Evolutionary conservation across 2,797 vertebrate species (phyloP).

Genomic region (Syngnathus rostellatus): DNA sequence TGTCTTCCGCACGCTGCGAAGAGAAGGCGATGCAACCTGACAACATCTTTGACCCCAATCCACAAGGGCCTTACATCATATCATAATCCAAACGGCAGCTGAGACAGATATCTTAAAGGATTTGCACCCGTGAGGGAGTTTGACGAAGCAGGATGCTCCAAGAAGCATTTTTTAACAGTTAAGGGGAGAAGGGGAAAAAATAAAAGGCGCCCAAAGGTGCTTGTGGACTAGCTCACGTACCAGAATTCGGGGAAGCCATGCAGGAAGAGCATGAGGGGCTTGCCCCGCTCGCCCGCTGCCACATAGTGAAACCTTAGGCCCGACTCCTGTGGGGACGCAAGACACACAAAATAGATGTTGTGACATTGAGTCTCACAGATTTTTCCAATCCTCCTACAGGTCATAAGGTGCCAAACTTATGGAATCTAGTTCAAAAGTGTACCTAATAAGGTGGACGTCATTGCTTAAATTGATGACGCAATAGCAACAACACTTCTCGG

Average conservation of each 20-base stretch:
- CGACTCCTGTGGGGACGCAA: constrained; percentile 76
- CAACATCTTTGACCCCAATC: constrained; percentile 47
- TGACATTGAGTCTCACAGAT: background rate
- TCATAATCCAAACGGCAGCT: constrained; percentile 11
- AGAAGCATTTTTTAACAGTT: background rate
- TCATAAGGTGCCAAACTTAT: too few species aligned
- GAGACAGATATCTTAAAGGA: constrained; percentile 14
- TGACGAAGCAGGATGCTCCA: background rate
- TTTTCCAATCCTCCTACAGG: too few species aligned
- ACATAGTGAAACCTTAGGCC: constrained; percentile 97
- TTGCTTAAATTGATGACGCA: background rate
- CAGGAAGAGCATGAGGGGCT: constrained; percentile 93
- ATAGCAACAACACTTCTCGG: background rate
- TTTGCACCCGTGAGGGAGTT: constrained; percentile 10
- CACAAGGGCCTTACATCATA: constrained; percentile 33
- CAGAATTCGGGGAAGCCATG: constrained; percentile 99
- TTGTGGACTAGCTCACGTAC: constrained; percentile 61
- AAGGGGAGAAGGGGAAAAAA: too few species aligned
- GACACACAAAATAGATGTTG: background rate
- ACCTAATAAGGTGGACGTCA: background rate
- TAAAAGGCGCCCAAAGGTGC: background rate
- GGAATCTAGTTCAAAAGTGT: background rate
- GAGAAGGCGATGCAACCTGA: constrained; percentile 50
- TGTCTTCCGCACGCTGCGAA: constrained; percentile 33
- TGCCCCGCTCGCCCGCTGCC: constrained; percentile 91